Evolutionary conservation across 2,113 vertebrate species (phyloP).

Genomic region (Dissostichus mawsoni): DNA sequence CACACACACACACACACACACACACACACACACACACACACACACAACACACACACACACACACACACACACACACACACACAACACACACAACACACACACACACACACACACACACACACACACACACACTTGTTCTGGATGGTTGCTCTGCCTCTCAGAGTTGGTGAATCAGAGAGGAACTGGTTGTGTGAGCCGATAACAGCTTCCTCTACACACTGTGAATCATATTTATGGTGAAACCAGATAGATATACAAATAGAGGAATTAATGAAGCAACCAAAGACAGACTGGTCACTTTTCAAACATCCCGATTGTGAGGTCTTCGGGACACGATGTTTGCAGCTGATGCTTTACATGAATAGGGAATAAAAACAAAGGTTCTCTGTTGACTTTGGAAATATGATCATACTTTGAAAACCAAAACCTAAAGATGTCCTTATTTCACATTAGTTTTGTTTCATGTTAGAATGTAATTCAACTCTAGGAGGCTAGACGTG

Average conservation of each 20-base stretch:
- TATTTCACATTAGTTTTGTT: no score
- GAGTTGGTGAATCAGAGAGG: not conserved
- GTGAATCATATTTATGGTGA: not conserved
- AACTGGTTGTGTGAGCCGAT: slow-evolving; percentile 13
- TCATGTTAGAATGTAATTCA: no score
- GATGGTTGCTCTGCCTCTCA: slow-evolving; percentile 26
- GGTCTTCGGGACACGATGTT: not conserved
- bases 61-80: no score
- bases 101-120: not conserved
- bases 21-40: no score
- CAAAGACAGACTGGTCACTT: not conserved
- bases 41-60: no score
- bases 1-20: no score
- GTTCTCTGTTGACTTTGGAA: not conserved
- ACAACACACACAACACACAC: no score
- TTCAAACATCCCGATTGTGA: not conserved
- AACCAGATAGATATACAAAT: not conserved
- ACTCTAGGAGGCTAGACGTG: no score
- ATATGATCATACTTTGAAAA: not conserved
- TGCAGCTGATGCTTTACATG: not conserved
- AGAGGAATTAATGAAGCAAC: not conserved
- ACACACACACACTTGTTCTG: slow-evolving; percentile 36
- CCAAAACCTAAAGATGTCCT: no score
- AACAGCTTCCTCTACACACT: slow-evolving; percentile 1
- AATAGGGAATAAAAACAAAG: not conserved